phyloP scores from a whole-genome alignment of 2,888 invertebrate species.

The Drosophila parthenogenetica region DNA sequence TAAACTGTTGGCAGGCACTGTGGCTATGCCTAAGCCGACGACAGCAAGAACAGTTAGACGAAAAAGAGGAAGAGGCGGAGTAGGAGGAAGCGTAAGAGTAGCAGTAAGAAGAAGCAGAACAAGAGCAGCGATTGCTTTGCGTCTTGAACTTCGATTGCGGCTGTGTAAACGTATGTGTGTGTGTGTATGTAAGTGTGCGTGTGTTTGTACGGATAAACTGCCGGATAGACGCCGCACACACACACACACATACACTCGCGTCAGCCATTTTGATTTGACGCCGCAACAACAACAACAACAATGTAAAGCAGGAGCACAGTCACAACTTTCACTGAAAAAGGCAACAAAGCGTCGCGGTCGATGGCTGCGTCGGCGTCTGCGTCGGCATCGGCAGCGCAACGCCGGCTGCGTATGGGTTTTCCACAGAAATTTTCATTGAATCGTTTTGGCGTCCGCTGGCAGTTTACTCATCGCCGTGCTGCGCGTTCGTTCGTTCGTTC shows the following conservation, averaged over 20 bases:
- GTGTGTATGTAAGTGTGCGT: conserved; percentile 19
- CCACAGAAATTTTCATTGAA: conserved; percentile 73
- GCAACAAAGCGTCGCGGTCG: conserved; percentile 24
- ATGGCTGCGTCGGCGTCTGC: conserved; percentile 16
- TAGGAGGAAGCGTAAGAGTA: no score
- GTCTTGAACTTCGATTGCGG: conserved; percentile 34
- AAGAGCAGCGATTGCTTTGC: conserved; percentile 21
- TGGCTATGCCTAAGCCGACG: conserved; percentile 16
- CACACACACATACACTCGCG: conserved; percentile 26
- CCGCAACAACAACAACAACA: conserved; percentile 42
- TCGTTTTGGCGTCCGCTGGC: conserved; percentile 58
- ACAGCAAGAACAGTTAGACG: conserved; percentile 16
- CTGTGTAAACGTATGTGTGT: not conserved
- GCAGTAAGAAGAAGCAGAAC: not conserved
- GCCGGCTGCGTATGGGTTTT: conserved; percentile 53
- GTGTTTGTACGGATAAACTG: conserved; percentile 56
- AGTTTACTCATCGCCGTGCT: conserved; percentile 76
- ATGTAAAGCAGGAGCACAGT: conserved; percentile 16
- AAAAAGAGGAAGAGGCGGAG: conserved; percentile 1
- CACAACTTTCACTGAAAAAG: conserved; percentile 73
- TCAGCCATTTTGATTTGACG: conserved; percentile 63
- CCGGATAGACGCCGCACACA: conserved; percentile 63
- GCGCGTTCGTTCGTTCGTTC: conserved; percentile 74
- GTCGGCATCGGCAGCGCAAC: conserved; percentile 27
- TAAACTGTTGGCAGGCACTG: conserved; percentile 31